Evolutionary conservation across 2,888 invertebrate genomes (phyloP).

Genomic region (Megamerina dolium): DNA sequence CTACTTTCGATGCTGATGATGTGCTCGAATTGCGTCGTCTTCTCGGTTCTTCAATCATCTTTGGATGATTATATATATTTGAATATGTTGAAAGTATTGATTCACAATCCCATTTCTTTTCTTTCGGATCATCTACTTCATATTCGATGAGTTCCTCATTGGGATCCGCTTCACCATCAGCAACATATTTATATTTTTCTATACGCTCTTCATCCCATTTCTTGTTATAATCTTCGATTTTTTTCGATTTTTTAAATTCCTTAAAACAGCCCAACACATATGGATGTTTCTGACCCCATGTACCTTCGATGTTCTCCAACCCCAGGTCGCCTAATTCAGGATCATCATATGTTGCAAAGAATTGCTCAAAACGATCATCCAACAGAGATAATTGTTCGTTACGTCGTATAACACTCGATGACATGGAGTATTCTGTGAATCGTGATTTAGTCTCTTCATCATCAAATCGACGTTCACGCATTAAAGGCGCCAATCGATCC

Average conservation of each 20-base stretch:
- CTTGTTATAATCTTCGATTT: conserved; percentile 55
- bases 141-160: conserved; percentile 58
- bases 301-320: conserved; percentile 78
- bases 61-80: conserved; percentile 88
- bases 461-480: conserved; percentile 48
- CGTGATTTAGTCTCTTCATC: conserved; percentile 78
- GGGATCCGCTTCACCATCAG: conserved; percentile 50
- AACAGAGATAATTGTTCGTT: conserved; percentile 76
- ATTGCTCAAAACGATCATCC: conserved; percentile 84
- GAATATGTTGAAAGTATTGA: conserved; percentile 86
- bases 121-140: conserved; percentile 58
- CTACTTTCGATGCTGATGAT: conserved; percentile 10
- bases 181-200: conserved; percentile 34
- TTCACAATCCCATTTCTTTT: conserved; percentile 84
- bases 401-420: conserved; percentile 80
- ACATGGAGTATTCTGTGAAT: conserved; percentile 91
- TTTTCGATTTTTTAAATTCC: conserved; percentile 63
- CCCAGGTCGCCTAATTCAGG: conserved; percentile 85
- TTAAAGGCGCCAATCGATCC: conserved; percentile 49
- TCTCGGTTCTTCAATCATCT: conserved; percentile 67
- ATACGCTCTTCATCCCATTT: conserved; percentile 51
- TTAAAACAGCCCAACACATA: conserved; percentile 66
- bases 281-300: conserved; percentile 53
- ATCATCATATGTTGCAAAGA: conserved; percentile 81
- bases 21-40: conserved; percentile 37